phyloP scores from a whole-genome alignment of 2,888 invertebrate genomes.

The Melanchra persicariae region DNA sequence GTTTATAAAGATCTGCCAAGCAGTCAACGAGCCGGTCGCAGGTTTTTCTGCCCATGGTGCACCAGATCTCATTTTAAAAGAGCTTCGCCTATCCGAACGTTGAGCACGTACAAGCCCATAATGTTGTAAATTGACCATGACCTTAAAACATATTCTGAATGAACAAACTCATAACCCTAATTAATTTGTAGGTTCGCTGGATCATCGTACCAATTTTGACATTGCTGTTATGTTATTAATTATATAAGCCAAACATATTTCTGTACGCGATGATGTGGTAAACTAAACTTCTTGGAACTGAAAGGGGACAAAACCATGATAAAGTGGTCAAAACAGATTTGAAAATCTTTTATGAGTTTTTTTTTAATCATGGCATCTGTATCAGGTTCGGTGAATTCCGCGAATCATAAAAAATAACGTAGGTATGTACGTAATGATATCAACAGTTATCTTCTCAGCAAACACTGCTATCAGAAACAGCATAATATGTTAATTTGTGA shows the following conservation, averaged over 20 bases:
- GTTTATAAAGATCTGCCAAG: neutral
- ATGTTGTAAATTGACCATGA: constrained; percentile 14
- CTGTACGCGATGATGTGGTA: neutral
- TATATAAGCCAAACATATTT: neutral
- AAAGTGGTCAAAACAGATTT: neutral
- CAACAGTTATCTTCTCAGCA: constrained; percentile 61
- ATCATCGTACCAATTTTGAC: constrained; percentile 15
- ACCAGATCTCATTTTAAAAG: neutral
- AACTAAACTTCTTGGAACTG: neutral
- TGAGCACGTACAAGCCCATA: neutral
- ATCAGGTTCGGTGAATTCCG: constrained; percentile 31
- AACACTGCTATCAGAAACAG: constrained; percentile 66
- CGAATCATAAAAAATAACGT: constrained; percentile 50
- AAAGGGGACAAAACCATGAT: neutral
- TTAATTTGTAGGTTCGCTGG: constrained; percentile 11
- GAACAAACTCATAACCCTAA: constrained; percentile 17
- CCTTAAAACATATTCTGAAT: constrained; percentile 16
- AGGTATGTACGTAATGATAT: constrained; percentile 50
- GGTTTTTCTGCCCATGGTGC: neutral
- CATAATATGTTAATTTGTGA: constrained; percentile 61
- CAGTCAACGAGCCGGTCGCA: neutral
- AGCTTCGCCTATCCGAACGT: neutral
- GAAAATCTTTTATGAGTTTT: neutral
- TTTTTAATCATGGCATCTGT: constrained; percentile 21
- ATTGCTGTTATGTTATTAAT: neutral